Evolutionary conservation across 92 coral and sea anemone species (phyloP).

Genomic region (Palythoa grandis): DNA sequence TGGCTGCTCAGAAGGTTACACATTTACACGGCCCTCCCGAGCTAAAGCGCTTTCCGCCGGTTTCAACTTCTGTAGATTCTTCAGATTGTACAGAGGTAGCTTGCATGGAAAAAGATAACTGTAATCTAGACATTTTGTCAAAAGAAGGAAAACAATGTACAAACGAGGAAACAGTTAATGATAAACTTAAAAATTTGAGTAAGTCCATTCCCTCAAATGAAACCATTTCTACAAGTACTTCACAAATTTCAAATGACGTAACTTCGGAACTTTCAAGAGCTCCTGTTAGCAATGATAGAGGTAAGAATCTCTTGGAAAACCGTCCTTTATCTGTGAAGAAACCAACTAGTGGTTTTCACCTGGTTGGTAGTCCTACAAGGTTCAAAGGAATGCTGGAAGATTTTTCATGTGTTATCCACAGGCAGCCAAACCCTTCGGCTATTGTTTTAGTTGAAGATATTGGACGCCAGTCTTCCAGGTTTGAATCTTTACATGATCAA

Average conservation of each 20-base stretch:
- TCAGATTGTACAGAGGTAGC: not conserved
- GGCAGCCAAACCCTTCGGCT: slow-evolving; percentile 31
- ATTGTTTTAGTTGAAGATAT: not conserved
- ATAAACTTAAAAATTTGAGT: not conserved
- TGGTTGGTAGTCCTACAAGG: slow-evolving; percentile 33
- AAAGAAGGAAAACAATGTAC: not conserved
- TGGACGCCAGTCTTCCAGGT: not conserved
- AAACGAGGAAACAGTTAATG: not conserved
- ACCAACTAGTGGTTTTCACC: slow-evolving; percentile 19
- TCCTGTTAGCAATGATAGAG: not conserved
- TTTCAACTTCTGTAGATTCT: not conserved
- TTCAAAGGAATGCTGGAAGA: slow-evolving; percentile 37
- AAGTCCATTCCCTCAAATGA: not conserved
- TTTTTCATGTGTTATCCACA: slow-evolving; percentile 23
- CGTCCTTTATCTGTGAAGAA: not conserved
- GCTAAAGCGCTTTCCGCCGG: slow-evolving; percentile 65
- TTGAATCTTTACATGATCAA: not conserved
- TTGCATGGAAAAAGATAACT: not conserved
- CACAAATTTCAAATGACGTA: not conserved
- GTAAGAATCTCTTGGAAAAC: not conserved
- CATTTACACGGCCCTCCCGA: slow-evolving; percentile 89
- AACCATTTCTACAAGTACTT: not conserved
- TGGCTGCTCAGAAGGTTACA: slow-evolving; percentile 86
- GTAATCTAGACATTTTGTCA: not conserved
- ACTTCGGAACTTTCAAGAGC: not conserved